A percentile compares a stretch with the other conserved stretches of the same genome.
Evolutionary conservation across 1,140 invertebrate species (phyloP).

Genomic region (Anadara kagoshimensis): DNA sequence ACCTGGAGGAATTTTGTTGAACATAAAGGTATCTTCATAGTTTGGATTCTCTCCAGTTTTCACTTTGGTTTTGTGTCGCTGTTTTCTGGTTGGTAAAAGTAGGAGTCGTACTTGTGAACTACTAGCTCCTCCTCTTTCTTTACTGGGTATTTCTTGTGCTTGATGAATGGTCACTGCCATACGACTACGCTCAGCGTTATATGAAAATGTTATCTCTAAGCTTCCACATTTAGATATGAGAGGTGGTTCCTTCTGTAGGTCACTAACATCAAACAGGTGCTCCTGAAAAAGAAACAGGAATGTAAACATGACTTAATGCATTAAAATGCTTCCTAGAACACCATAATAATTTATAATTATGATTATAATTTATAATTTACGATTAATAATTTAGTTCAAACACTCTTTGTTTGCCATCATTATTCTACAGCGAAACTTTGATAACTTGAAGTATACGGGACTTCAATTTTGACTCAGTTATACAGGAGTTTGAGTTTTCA

Average conservation of each 20-base stretch:
- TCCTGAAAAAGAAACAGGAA: slow-evolving; percentile 64
- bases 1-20: slow-evolving; percentile 93
- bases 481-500: too few species aligned
- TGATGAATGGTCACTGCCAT: slow-evolving; percentile 93
- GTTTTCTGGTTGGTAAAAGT: slow-evolving; percentile 91
- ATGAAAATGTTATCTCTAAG: slow-evolving; percentile 90
- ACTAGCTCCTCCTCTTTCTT: slow-evolving; percentile 83
- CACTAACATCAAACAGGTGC: slow-evolving; percentile 76
- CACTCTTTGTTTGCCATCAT: too few species aligned
- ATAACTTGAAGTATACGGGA: too few species aligned
- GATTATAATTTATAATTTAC: too few species aligned
- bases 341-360: too few species aligned
- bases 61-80: slow-evolving; percentile 94
- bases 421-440: too few species aligned
- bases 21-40: slow-evolving; percentile 93
- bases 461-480: too few species aligned
- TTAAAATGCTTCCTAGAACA: not conserved
- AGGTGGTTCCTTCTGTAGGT: slow-evolving; percentile 71
- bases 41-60: slow-evolving; percentile 90
- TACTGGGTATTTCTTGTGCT: slow-evolving; percentile 85
- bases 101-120: slow-evolving; percentile 90
- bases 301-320: not conserved
- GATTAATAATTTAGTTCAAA: too few species aligned
- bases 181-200: slow-evolving; percentile 89
- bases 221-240: slow-evolving; percentile 81